Evolutionary conservation across 2,113 vertebrate species (phyloP).

Genomic region (Dermatemys mawii): DNA sequence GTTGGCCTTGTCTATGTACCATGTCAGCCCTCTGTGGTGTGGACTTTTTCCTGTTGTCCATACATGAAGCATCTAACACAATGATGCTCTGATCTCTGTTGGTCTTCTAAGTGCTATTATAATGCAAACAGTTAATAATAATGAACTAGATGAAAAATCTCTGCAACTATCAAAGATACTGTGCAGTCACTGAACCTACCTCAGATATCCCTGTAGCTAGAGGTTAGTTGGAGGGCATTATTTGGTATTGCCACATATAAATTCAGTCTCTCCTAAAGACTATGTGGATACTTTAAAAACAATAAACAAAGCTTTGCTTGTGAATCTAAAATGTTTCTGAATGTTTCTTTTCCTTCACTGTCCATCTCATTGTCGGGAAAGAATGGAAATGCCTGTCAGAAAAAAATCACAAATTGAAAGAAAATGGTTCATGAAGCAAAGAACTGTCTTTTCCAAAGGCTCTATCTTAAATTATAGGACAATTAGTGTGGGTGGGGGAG

Average conservation of each 20-base stretch:
- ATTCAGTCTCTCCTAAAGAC: background rate
- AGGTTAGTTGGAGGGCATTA: background rate
- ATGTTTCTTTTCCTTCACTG: background rate
- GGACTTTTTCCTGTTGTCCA: background rate
- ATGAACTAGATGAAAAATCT: background rate
- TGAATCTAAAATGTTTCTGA: fast-evolving
- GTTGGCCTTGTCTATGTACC: background rate
- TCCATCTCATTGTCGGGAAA: background rate
- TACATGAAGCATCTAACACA: background rate
- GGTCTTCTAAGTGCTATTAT: background rate
- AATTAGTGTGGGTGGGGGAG: background rate
- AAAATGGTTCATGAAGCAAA: background rate
- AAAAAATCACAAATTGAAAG: background rate
- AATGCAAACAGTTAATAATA: background rate
- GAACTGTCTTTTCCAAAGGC: background rate
- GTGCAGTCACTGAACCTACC: background rate
- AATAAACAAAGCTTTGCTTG: background rate
- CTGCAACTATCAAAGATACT: background rate
- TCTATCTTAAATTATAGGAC: background rate
- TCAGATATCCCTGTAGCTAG: background rate
- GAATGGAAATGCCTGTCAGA: background rate
- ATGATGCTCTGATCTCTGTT: background rate
- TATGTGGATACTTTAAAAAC: background rate
- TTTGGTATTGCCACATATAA: background rate
- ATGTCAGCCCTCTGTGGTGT: background rate